Evolutionary conservation across 2,797 vertebrate genomes (phyloP), one percentile per base, ranked within the genome.

Genomic region (Chaenodraco wilsoni): DNA sequence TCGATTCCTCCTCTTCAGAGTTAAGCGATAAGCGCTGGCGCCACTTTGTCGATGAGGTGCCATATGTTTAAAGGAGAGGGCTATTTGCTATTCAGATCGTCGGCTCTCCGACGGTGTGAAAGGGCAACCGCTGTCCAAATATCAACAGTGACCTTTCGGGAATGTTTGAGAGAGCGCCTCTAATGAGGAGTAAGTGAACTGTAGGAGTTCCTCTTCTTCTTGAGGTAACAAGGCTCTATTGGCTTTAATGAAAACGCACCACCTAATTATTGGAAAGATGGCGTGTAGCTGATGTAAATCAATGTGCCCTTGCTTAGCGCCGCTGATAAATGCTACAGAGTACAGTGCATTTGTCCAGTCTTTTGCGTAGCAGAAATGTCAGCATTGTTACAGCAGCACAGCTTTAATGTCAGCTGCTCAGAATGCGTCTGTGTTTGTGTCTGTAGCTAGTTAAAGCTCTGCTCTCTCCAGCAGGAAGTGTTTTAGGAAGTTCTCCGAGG

Each of bases 121-220:
- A 95, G 95, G 94, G 91, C 94, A 95, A 92, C 91, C 80, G 85
- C 89, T 92, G 94, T 95, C 92, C 93, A 95, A 94, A 95, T 93
- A 95, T 91, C 93, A 94, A 89, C 91, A 88, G 84, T 94, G 94
- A 95, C 95, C 94, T 95, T 95, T 95, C 3, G 88, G 93, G 90
- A 93, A 91, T 91, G 91, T 94, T 90, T 76, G 40, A 44, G 78
- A 84, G 87, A 17, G 79, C 63, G 85, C 33, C 75, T 85, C 81
- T 92, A 93, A 92, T 92, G 90, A 92, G 89, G 72, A 84, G 82
- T 63, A 77, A 72, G 84, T 87, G 66, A 31, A 74, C 62, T 40
- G 72, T 37, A 70, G 76, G 12, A 55, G 5, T 17, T 37, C 65
- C 82, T 74, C 75, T 73, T 77, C 83, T 65, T 65, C 82, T 37